phyloP scores from a whole-genome alignment of 2,888 invertebrate species.

The Parascotia fuliginaria region DNA sequence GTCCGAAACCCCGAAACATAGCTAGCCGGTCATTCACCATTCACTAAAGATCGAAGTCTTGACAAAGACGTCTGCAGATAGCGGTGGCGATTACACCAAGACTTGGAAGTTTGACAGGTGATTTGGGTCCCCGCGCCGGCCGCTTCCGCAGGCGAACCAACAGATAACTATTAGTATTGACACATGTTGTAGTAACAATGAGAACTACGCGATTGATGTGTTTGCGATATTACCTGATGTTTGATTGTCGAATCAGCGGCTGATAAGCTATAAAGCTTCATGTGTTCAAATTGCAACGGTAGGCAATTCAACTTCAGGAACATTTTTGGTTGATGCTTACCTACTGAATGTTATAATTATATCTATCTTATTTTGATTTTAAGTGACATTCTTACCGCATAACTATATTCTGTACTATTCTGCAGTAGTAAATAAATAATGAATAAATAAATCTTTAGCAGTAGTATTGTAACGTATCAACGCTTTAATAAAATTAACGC shows the following conservation, averaged over 20 bases:
- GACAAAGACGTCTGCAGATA: conserved; percentile 80
- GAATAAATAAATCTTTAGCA: too few relatives aligned
- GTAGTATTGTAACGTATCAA: too few relatives aligned
- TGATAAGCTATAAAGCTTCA: conserved; percentile 12
- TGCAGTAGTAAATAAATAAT: too few relatives aligned
- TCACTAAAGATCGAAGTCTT: conserved; percentile 68
- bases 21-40: conserved; percentile 57
- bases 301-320: neutral
- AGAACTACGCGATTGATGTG: conserved; percentile 19
- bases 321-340: neutral
- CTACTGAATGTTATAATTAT: neutral
- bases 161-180: conserved; percentile 73
- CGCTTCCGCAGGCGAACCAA: conserved; percentile 62
- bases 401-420: too few relatives aligned
- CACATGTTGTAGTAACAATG: conserved; percentile 50
- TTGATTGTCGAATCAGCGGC: conserved; percentile 1
- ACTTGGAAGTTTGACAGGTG: conserved; percentile 78
- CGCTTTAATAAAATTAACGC: too few relatives aligned
- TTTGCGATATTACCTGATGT: conserved; percentile 4
- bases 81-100: conserved; percentile 66
- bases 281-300: neutral
- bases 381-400: too few relatives aligned
- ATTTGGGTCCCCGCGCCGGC: conserved; percentile 78
- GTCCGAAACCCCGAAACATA: conserved; percentile 51
- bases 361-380: too few relatives aligned